Conservation (phyloP, 2,797 vertebrate genomes). For the Syngnathus rostellatus region DNA sequence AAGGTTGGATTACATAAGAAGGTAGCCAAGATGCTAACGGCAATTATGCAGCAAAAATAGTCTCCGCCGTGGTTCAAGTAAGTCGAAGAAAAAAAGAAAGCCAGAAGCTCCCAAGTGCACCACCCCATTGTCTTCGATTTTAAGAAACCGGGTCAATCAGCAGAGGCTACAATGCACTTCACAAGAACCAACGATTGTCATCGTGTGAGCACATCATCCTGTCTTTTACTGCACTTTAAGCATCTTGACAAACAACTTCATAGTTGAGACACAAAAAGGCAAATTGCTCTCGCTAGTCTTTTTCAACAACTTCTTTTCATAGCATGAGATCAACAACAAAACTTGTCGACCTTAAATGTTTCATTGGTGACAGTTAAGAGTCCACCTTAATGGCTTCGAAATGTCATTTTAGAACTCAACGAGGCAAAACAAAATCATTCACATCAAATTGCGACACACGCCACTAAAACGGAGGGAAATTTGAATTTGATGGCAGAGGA, state of each 20-base stretch:
- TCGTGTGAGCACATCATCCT: constrained; percentile 39
- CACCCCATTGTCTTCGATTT: constrained; percentile 30
- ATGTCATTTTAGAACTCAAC: not conserved
- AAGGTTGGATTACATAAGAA: constrained; percentile 4
- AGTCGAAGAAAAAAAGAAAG: constrained; percentile 15
- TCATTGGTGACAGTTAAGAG: not conserved
- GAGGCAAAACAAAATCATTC: not conserved
- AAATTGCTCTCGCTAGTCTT: constrained; percentile 53
- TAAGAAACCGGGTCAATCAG: constrained; percentile 50
- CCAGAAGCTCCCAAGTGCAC: constrained; percentile 31
- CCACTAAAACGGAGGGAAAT: too few species aligned
- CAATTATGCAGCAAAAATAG: not conserved
- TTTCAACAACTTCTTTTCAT: constrained; percentile 17
- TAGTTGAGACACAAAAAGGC: constrained; percentile 40
- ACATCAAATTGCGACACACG: not conserved
- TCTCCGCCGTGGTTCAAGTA: not conserved
- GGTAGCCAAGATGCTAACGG: constrained; percentile 1
- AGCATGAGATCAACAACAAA: constrained; percentile 11
- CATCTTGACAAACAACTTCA: constrained; percentile 46
- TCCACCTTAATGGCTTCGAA: not conserved
- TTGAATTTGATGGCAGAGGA: too few species aligned
- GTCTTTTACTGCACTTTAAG: constrained; percentile 36
- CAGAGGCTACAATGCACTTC: constrained; percentile 47
- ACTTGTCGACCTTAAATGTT: not conserved
- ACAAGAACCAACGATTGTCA: constrained; percentile 50